Conservation (phyloP, 2,888 invertebrate species). For the Tyria jacobaeae region DNA sequence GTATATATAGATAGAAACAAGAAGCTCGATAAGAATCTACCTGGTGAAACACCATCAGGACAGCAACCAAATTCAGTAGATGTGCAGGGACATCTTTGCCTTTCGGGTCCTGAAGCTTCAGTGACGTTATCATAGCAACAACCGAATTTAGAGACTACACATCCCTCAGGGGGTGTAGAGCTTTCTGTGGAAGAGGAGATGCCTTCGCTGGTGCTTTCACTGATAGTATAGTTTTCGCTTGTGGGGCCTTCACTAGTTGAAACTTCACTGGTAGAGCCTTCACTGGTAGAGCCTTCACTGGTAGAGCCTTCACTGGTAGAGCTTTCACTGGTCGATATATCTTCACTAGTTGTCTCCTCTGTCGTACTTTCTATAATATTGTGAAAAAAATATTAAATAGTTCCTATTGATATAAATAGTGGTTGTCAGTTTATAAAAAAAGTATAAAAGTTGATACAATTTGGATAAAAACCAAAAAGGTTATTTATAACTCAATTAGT, state of each 20-base stretch:
- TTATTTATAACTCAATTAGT: no score
- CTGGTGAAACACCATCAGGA: constrained; percentile 89
- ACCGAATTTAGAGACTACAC: constrained; percentile 87
- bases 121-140: constrained; percentile 91
- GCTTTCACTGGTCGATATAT: neutral
- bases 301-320: neutral
- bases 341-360: constrained; percentile 3
- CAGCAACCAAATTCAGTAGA: constrained; percentile 90
- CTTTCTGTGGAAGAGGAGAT: constrained; percentile 21
- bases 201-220: constrained; percentile 11
- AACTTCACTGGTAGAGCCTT: neutral
- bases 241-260: constrained; percentile 2
- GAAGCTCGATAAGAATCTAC: constrained; percentile 60
- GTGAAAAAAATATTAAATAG: neutral
- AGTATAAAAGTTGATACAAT: no score
- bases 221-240: no score
- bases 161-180: constrained; percentile 62
- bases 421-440: no score
- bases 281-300: neutral
- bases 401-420: no score
- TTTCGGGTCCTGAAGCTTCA: constrained; percentile 87
- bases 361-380: neutral
- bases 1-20: neutral
- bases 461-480: no score
- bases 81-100: constrained; percentile 89